Percentiles rank a stretch among this genome's conserved stretches.
Conservation (phyloP, 2,888 invertebrate genomes). For the Drosophila robusta region DNA sequence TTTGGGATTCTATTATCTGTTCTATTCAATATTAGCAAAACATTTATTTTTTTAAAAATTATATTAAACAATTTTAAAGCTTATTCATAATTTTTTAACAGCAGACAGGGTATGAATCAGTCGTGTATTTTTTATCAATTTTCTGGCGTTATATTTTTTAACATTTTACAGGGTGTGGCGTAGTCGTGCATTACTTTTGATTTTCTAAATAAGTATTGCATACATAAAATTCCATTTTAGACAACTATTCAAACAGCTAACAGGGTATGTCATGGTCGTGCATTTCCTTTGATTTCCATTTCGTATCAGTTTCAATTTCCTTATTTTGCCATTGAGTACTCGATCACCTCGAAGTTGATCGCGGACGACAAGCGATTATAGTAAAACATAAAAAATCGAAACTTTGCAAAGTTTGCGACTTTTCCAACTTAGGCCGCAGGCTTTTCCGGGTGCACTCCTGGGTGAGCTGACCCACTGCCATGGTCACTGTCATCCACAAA, state of each 20-base stretch:
- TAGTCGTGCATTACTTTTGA: too few species aligned
- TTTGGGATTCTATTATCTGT: too few species aligned
- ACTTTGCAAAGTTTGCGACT: background rate
- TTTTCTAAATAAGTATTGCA: too few species aligned
- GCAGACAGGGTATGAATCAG: too few species aligned
- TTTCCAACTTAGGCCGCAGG: background rate
- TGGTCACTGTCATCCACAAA: slow-evolving; percentile 41
- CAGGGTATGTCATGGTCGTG: slow-evolving; percentile 4
- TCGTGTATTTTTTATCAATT: too few species aligned
- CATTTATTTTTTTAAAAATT: too few species aligned
- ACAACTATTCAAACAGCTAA: background rate
- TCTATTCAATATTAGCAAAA: too few species aligned
- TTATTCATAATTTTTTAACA: too few species aligned
- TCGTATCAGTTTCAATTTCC: slow-evolving; percentile 25
- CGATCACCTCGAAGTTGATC: slow-evolving; percentile 10
- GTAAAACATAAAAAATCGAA: background rate
- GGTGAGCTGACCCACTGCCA: slow-evolving; percentile 69
- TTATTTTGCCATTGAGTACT: slow-evolving; percentile 1
- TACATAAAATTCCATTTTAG: background rate
- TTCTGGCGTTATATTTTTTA: too few species aligned
- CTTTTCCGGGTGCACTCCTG: background rate
- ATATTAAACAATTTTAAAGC: too few species aligned
- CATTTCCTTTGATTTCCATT: background rate
- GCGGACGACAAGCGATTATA: background rate
- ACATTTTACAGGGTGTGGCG: too few species aligned